Evolutionary conservation across 2,888 invertebrate genomes (phyloP), one percentile per base, ranked within the genome.

Genomic region (Uropetala carovei): DNA sequence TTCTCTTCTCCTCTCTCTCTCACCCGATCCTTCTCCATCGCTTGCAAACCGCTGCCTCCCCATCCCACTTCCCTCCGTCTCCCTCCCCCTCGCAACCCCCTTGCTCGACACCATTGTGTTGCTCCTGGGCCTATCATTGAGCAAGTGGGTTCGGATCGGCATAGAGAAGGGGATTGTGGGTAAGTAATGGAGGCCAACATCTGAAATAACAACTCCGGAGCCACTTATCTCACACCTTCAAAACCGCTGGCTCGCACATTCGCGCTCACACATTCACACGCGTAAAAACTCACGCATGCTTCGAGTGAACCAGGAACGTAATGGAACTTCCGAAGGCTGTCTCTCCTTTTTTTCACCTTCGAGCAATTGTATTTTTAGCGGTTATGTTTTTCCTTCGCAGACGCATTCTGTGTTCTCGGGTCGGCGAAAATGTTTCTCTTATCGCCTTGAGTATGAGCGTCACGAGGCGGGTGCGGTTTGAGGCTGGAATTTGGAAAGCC

Each of bases 171-270:
- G 84, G 57, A 22, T 58, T 58, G n/a, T 58, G 58, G 59, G 85
- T 75, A 85, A 58, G 85, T 58, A 58, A 58, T 22, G 27, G 86
- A 57, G 60, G 86, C 14, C 30, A 60, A 27, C 89, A 56, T 30
- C 89, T 89, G 89, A 64, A 89, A 89, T 89, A 89, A 89, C 89
- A 89, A 75, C 75, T 27, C 75, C 22, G 75, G 22, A 75, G 4
- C 75, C 75, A 27, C 89, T 86, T 59, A 59, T 86, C 64, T 56
- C 64, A 18, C 89, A 64, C 64, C 64, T 89, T 64, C 27, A 60
- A 30, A 86, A 60, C 86, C 75, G 13, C 75, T 14, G 75, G 75
- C 22, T 75, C 75, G 75, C 75, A 75, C 43, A 43, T 43, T 43
- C 43, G 43, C 27, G 75, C 27, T n/a, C 75, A 75, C 43, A 43